phyloP scores from a whole-genome alignment of 1,140 invertebrate genomes.

The Venturia canescens region DNA sequence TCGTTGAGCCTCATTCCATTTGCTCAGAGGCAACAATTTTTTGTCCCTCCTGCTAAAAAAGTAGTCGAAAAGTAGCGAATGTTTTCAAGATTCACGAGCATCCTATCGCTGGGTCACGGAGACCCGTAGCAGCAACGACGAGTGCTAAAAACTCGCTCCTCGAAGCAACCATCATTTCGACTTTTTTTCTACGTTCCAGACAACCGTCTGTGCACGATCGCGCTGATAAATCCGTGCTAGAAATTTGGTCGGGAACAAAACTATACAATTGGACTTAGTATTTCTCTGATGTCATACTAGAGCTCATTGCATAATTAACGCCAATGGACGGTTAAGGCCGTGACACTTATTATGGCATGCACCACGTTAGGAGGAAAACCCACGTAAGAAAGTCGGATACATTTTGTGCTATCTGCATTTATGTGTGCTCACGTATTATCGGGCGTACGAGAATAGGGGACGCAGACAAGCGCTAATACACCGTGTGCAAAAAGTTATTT shows the following conservation, averaged over 20 bases:
- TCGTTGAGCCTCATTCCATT: too few species aligned
- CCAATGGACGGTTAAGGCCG: slow-evolving; percentile 66
- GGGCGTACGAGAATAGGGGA: background rate
- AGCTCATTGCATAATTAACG: slow-evolving; percentile 66
- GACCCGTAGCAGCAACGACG: too few species aligned
- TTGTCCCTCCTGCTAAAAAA: too few species aligned
- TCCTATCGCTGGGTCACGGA: too few species aligned
- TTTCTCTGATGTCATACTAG: slow-evolving; percentile 61
- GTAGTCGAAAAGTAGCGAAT: too few species aligned
- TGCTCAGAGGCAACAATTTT: too few species aligned
- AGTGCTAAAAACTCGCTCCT: too few species aligned
- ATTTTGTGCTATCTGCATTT: slow-evolving; percentile 4
- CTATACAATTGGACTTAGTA: slow-evolving; percentile 26
- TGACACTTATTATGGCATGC: slow-evolving; percentile 55
- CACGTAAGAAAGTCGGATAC: slow-evolving; percentile 58
- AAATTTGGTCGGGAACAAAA: too few species aligned
- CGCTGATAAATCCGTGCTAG: slow-evolving; percentile 54
- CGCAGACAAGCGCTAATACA: too few species aligned
- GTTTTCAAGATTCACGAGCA: too few species aligned
- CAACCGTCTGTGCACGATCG: slow-evolving; percentile 45
- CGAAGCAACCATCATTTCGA: too few species aligned
- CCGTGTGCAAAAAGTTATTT: background rate
- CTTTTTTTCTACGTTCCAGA: too few species aligned
- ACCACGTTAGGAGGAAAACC: slow-evolving; percentile 61
- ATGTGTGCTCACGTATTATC: background rate